Percentiles rank a stretch among this genome's conserved stretches.
phyloP scores from a whole-genome alignment of 2,797 vertebrate genomes.

The Crotalus adamanteus region DNA sequence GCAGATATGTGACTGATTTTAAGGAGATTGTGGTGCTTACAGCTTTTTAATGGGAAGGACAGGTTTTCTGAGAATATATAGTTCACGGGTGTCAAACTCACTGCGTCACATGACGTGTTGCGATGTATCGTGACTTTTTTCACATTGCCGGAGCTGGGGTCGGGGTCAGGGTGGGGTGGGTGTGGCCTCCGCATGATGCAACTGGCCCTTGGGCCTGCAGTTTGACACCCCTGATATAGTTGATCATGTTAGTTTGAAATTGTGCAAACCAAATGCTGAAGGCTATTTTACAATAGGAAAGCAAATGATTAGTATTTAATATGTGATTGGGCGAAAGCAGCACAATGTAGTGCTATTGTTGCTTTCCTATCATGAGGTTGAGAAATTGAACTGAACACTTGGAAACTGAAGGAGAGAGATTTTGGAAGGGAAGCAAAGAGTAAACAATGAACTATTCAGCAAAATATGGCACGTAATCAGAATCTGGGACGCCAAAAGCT shows the following conservation, averaged over 20 bases:
- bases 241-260: not conserved
- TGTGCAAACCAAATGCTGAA: not conserved
- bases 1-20: not conserved
- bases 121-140: too few relatives aligned
- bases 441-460: constrained; percentile 60
- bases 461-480: constrained; percentile 40
- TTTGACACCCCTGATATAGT: too few relatives aligned
- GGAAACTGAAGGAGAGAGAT: constrained; percentile 12
- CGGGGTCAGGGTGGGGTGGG: too few relatives aligned
- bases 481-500: constrained; percentile 49
- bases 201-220: too few relatives aligned
- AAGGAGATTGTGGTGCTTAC: not conserved
- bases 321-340: not conserved
- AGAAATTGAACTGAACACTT: not conserved
- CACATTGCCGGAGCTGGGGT: too few relatives aligned
- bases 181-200: too few relatives aligned
- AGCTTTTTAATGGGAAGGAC: not conserved
- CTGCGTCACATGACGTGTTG: too few relatives aligned
- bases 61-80: constrained; percentile 15
- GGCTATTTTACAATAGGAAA: not conserved
- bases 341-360: not conserved
- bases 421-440: constrained; percentile 37
- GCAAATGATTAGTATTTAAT: not conserved
- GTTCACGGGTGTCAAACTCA: too few relatives aligned
- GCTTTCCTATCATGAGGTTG: constrained; percentile 1